phyloP scores from a whole-genome alignment of 2,888 invertebrate species.

The Adela reaumurella region DNA sequence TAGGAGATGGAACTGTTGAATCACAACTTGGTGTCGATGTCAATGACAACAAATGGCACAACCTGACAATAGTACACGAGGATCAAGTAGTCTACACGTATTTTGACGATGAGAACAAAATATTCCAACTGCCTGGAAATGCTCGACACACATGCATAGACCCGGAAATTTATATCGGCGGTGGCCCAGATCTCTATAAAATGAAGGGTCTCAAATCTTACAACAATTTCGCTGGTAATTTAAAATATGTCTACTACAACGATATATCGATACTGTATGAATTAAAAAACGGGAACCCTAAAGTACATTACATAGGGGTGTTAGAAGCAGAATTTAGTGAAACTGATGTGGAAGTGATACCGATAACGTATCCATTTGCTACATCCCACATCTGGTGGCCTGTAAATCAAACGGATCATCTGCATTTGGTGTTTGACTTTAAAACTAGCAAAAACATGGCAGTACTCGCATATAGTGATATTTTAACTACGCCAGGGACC shows the following conservation, averaged over 20 bases:
- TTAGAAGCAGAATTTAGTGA: constrained; percentile 81
- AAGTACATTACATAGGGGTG: constrained; percentile 77
- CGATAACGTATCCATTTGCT: constrained; percentile 87
- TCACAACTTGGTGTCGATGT: constrained; percentile 65
- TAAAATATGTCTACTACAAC: constrained; percentile 91
- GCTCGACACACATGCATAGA: constrained; percentile 79
- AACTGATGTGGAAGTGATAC: constrained; percentile 80
- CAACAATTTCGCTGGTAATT: constrained; percentile 84
- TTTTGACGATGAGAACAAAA: constrained; percentile 69
- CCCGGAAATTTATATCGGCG: constrained; percentile 90
- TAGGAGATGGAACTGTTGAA: constrained; percentile 75
- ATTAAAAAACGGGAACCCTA: constrained; percentile 78
- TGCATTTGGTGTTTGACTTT: constrained; percentile 82
- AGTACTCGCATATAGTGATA: constrained; percentile 81
- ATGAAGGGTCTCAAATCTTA: constrained; percentile 77
- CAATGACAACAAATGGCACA: constrained; percentile 82
- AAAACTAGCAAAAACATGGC: constrained; percentile 81
- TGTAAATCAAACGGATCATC: constrained; percentile 66
- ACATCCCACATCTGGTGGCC: constrained; percentile 91
- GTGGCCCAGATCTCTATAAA: constrained; percentile 80
- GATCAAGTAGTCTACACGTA: constrained; percentile 69
- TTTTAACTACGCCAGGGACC: constrained; percentile 65
- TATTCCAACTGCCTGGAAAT: constrained; percentile 69
- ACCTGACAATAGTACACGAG: constrained; percentile 80
- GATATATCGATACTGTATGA: constrained; percentile 89